These are phyloP conservation scores for Eretmochelys imbricata DNA, from an alignment of 2,113 vertebrate species.

Conservation along the genomic window DNA sequence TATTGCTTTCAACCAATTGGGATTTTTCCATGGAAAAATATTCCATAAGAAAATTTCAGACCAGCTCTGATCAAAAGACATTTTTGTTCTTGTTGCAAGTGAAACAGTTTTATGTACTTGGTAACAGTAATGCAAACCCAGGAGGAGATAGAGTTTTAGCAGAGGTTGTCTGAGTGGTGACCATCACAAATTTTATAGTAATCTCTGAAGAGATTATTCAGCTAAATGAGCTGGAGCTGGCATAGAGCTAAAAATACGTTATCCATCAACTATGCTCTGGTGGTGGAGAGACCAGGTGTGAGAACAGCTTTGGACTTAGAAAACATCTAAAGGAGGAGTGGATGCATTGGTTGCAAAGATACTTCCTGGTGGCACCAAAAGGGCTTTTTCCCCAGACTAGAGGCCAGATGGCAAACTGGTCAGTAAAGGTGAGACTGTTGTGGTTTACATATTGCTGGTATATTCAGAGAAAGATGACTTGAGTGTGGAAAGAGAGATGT, in stretches of 20 bases:
- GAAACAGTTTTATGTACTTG: neutral
- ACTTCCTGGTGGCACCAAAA: neutral
- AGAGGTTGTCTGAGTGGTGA: neutral
- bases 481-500: neutral
- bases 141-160: neutral
- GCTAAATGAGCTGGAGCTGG: neutral
- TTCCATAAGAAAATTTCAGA: neutral
- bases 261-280: neutral
- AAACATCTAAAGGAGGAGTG: neutral
- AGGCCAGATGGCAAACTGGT: neutral
- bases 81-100: neutral
- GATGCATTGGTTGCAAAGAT: neutral
- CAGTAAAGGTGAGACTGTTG: neutral
- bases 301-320: neutral
- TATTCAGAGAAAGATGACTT: neutral
- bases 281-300: neutral
- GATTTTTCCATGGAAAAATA: neutral
- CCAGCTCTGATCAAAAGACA: neutral
- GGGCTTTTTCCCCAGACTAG: neutral
- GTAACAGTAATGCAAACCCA: neutral
- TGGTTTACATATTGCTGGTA: neutral
- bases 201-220: neutral
- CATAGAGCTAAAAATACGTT: neutral
- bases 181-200: neutral
- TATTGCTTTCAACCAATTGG: neutral